Evolutionary conservation across 2,888 invertebrate species (phyloP).

Genomic region (Operophtera brumata): DNA sequence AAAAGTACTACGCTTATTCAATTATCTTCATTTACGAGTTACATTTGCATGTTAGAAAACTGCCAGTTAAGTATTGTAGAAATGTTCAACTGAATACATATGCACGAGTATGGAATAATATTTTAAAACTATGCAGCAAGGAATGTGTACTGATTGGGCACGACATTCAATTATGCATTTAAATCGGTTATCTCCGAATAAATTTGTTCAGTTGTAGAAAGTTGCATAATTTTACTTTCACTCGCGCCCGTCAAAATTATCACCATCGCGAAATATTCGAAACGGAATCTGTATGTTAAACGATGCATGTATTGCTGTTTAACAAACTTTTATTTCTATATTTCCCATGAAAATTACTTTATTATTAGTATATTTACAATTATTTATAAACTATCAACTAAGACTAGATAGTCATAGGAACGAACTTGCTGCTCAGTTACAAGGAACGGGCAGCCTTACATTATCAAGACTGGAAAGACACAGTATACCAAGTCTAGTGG

Average conservation of each 20-base stretch:
- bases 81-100: not conserved
- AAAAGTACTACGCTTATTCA: not conserved
- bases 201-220: slow-evolving; percentile 61
- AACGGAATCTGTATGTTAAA: slow-evolving; percentile 64
- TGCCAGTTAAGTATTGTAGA: not conserved
- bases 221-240: slow-evolving; percentile 79
- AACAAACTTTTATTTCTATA: not conserved
- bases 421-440: too few species aligned
- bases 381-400: too few species aligned
- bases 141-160: slow-evolving; percentile 10
- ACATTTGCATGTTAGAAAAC: slow-evolving; percentile 4
- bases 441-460: too few species aligned
- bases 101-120: not conserved
- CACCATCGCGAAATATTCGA: slow-evolving; percentile 64
- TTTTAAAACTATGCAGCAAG: not conserved
- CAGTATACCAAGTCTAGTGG: too few species aligned
- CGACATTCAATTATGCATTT: slow-evolving; percentile 33
- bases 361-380: too few species aligned
- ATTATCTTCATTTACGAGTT: not conserved
- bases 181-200: slow-evolving; percentile 41
- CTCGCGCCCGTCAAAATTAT: slow-evolving; percentile 62
- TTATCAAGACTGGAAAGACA: too few species aligned
- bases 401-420: too few species aligned
- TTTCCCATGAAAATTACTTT: too few species aligned
- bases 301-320: slow-evolving; percentile 48